Evolutionary conservation across 1,140 invertebrate species (phyloP).

Genomic region (Aphidius ervi): DNA sequence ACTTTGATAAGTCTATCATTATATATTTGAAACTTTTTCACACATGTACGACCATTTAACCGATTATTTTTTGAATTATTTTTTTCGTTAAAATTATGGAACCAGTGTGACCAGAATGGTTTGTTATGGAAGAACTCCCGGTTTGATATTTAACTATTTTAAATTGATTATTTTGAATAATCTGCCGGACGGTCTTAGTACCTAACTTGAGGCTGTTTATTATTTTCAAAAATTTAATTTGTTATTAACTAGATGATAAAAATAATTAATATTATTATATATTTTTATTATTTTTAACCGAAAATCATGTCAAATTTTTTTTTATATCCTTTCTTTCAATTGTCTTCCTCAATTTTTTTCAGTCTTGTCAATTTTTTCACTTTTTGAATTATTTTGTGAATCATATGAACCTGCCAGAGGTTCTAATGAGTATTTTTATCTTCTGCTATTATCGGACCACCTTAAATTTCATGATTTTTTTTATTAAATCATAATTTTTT

Average conservation of each 20-base stretch:
- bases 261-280: background rate
- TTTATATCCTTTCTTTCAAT: too few species aligned
- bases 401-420: constrained; percentile 9
- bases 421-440: background rate
- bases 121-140: constrained; percentile 51
- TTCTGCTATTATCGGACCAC: too few species aligned
- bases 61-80: constrained; percentile 12
- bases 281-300: background rate
- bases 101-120: constrained; percentile 56
- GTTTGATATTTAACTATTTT: constrained; percentile 5
- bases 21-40: constrained; percentile 30
- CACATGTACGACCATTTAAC: constrained; percentile 40
- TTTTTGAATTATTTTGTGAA: background rate
- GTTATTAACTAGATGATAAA: background rate
- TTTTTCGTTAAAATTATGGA: constrained; percentile 52
- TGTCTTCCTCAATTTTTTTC: background rate
- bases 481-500: too few species aligned
- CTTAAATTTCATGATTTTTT: too few species aligned
- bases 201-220: constrained; percentile 38
- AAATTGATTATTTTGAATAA: constrained; percentile 25
- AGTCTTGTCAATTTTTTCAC: background rate
- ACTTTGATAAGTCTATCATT: constrained; percentile 35
- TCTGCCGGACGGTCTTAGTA: constrained; percentile 46
- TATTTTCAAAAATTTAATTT: constrained; percentile 15
- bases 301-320: background rate